Evolutionary conservation across 2,888 invertebrate genomes (phyloP), one percentile per base, ranked within the genome.

Genomic region (Melangyna quadrimaculata): DNA sequence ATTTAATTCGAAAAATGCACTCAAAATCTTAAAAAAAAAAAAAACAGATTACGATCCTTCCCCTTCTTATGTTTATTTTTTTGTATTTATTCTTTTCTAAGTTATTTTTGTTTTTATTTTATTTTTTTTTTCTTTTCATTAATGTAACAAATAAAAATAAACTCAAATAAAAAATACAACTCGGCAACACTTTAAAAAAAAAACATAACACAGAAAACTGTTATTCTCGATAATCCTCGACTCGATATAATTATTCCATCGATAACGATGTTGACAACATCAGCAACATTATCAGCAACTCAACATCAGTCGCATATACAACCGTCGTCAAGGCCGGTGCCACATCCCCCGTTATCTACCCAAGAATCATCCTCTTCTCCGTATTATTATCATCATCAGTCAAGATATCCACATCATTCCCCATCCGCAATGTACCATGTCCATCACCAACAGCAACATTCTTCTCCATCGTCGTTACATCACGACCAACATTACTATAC

Each of bases 261-360:
- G 87, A 55, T 88, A 87, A 79, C 88, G 88, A 82, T 87, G 87
- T 43, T 78, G 67, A 69, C 89, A 88, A 88, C 88, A 87, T 45
- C 91, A 87, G 82, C 89, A 88, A 82, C 88, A 89, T 63, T 89
- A 87, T 65, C 88, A 78, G 67, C 87, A 81, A 75, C 87, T n/a
- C 91, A 90, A 67, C 69, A 91, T 80, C 90, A 91, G 48, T 87
- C 90, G 69, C 91, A 91, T 53, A 90, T 86, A 40, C 69, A 77
- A 65, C 69, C 81, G 0, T 63, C 81, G 0, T 63, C 87, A 29
- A 29, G 45, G 8, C 65, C 27, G 14, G n/a, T 59, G 14, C 77
- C 17, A 17, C 80, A 73, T 24, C 27, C 59, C 9, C 67, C 35
- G 5, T 32, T 37, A 1, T 40, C 59, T 12, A 72, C 53, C 14